Evolutionary conservation across 2,797 vertebrate species (phyloP).

Genomic region (Benthosema pterotum): DNA sequence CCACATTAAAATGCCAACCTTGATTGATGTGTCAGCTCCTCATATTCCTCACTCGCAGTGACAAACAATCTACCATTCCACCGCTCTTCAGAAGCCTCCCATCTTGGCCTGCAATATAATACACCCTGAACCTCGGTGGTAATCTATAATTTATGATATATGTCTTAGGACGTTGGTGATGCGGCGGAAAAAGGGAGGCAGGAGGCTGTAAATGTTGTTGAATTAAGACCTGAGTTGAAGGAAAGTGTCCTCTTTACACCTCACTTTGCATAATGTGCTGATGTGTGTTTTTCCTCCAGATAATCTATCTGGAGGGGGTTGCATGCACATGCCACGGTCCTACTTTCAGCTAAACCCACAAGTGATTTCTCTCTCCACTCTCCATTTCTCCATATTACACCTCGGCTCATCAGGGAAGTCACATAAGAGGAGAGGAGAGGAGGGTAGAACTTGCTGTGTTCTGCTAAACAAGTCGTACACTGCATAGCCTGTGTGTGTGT

Average conservation of each 20-base stretch:
- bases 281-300: constrained; percentile 43
- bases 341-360: constrained; percentile 77
- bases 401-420: constrained; percentile 49
- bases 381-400: constrained; percentile 58
- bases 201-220: constrained; percentile 65
- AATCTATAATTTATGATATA: constrained; percentile 72
- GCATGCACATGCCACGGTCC: constrained; percentile 65
- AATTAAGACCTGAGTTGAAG: constrained; percentile 63
- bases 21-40: constrained; percentile 71
- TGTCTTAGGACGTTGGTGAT: constrained; percentile 64
- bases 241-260: constrained; percentile 41
- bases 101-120: constrained; percentile 53
- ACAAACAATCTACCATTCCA: constrained; percentile 72
- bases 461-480: constrained; percentile 55
- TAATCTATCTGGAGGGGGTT: constrained; percentile 67
- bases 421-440: constrained; percentile 24
- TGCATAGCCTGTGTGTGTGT: constrained; percentile 59
- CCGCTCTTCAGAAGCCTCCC: constrained; percentile 66
- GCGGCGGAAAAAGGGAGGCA: constrained; percentile 55
- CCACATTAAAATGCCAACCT: constrained; percentile 66
- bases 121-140: constrained; percentile 59
- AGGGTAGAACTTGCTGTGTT: constrained; percentile 63
- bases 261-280: constrained; percentile 51
- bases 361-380: constrained; percentile 64
- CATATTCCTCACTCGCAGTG: constrained; percentile 61